These are phyloP conservation scores for Heterodera schachtii DNA, from an alignment of 1,140 invertebrate genomes.

Conservation along the genomic window DNA sequence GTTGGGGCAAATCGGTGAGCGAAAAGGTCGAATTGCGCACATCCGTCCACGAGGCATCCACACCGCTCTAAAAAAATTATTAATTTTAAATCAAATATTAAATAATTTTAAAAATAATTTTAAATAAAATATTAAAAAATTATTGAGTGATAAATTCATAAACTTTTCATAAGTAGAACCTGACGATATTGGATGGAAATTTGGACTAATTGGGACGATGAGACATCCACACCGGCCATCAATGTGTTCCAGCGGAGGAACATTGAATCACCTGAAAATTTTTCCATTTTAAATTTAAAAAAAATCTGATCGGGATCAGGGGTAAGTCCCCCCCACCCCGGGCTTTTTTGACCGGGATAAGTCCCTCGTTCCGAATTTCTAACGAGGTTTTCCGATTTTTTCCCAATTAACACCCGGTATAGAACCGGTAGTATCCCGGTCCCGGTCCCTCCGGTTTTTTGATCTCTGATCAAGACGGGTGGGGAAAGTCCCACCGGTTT, in stretches of 20 bases:
- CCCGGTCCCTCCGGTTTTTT: too few species aligned
- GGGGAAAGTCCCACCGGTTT: too few species aligned
- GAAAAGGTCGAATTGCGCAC: constrained; percentile 57
- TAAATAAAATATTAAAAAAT: not conserved
- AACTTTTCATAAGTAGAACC: constrained; percentile 27
- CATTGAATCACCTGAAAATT: constrained; percentile 28
- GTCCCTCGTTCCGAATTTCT: too few species aligned
- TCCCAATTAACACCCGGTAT: too few species aligned
- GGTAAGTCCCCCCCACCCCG: too few species aligned
- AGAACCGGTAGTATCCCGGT: too few species aligned
- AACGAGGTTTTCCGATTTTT: too few species aligned
- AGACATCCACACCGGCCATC: not conserved
- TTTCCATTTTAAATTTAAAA: not conserved
- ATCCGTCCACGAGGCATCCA: constrained; percentile 51
- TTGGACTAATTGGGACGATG: constrained; percentile 28
- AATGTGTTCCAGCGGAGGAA: constrained; percentile 59
- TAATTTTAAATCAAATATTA: too few species aligned
- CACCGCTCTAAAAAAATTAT: constrained; percentile 47
- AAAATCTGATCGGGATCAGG: not conserved
- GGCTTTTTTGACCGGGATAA: too few species aligned
- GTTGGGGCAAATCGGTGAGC: constrained; percentile 28
- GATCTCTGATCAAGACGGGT: too few species aligned
- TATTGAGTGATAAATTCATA: not conserved
- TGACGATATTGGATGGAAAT: constrained; percentile 58
- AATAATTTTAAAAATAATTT: not conserved